Conservation (phyloP, 1,140 invertebrate genomes). For the Acromyrmex charruanus region DNA sequence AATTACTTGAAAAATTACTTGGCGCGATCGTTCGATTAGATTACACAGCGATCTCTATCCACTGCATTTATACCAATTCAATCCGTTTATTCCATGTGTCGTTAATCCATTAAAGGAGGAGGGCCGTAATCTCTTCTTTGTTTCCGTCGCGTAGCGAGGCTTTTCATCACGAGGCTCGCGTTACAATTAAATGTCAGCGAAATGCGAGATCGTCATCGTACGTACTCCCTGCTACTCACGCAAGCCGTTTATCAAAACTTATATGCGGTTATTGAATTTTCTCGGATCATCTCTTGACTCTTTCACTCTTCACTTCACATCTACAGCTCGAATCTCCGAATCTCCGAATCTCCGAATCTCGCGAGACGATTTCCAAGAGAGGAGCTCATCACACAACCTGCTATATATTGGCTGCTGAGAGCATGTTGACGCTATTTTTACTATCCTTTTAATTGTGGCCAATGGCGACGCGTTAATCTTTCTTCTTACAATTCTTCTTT, state of each 20-base stretch:
- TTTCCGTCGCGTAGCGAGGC: neutral
- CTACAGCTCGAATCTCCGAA: neutral
- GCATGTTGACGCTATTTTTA: neutral
- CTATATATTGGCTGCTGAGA: neutral
- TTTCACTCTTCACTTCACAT: no score
- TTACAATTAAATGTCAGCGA: conserved; percentile 58
- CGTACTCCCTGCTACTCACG: neutral
- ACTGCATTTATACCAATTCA: no score
- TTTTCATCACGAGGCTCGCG: conserved; percentile 49
- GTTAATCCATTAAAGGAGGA: conserved; percentile 54
- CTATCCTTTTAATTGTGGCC: neutral
- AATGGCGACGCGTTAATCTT: no score
- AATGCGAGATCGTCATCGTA: conserved; percentile 34
- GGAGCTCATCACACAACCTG: neutral
- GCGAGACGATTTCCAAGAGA: neutral
- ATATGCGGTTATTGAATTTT: conserved; percentile 12
- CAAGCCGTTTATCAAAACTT: conserved; percentile 9
- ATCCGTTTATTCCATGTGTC: neutral
- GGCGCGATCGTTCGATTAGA: no score
- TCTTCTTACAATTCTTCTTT: neutral
- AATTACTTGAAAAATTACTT: conserved; percentile 45
- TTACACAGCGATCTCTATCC: neutral
- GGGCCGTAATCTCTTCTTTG: conserved; percentile 51
- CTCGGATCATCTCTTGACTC: neutral
- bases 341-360: no score